Conservation (phyloP, 2,888 invertebrate species). For the Cremastinae sp. region DNA sequence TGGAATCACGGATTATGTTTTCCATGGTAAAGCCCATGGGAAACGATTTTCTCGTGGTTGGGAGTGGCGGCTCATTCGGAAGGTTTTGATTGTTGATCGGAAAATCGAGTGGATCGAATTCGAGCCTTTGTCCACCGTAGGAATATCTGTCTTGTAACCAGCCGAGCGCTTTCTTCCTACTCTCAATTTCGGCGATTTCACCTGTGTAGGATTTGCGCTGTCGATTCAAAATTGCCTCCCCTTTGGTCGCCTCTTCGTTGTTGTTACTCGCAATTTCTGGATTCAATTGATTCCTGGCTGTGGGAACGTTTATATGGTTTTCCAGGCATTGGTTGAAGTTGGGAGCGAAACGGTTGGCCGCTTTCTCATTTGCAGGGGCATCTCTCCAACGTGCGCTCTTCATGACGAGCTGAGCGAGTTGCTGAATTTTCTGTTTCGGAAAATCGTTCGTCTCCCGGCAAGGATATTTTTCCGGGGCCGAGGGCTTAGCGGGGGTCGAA, state of each 20-base stretch:
- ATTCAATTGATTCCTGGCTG: slow-evolving; percentile 23
- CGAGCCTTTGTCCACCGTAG: slow-evolving; percentile 56
- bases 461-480: slow-evolving; percentile 20
- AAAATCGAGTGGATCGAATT: slow-evolving; percentile 31
- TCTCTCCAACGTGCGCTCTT: slow-evolving; percentile 78
- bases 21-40: slow-evolving; percentile 68
- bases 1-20: slow-evolving; percentile 41
- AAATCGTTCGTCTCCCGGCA: slow-evolving; percentile 32
- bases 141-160: slow-evolving; percentile 73
- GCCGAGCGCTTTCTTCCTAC: slow-evolving; percentile 67
- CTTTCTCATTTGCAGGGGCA: slow-evolving; percentile 39
- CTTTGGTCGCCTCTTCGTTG: slow-evolving; percentile 9
- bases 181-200: slow-evolving; percentile 58
- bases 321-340: slow-evolving; percentile 46
- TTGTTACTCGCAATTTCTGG: background rate
- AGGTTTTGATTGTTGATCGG: background rate
- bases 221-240: background rate
- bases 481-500: slow-evolving; percentile 76
- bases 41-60: slow-evolving; percentile 33
- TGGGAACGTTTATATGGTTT: slow-evolving; percentile 26
- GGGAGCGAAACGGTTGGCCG: slow-evolving; percentile 42
- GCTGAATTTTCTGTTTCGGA: slow-evolving; percentile 76
- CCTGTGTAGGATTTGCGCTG: slow-evolving; percentile 40
- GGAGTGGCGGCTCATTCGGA: slow-evolving; percentile 12
- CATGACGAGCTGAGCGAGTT: slow-evolving; percentile 77